phyloP scores from a whole-genome alignment of 2,888 invertebrate genomes.

The Cremastobaeus sp. region DNA sequence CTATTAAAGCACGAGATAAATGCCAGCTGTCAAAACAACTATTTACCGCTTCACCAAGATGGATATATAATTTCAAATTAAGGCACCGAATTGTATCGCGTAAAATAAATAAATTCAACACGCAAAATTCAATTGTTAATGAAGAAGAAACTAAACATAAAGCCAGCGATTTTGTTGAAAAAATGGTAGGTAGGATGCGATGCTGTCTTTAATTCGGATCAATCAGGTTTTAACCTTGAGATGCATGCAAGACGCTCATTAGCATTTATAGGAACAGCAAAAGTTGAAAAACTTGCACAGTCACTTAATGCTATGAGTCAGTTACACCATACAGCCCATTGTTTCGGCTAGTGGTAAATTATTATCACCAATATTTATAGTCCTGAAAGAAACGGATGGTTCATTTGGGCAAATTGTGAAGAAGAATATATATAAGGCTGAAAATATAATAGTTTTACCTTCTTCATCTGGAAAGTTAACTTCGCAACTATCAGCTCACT shows the following conservation, averaged over 20 bases:
- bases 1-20: background rate
- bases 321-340: slow-evolving; percentile 14
- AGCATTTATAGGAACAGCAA: slow-evolving; percentile 12
- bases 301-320: slow-evolving; percentile 17
- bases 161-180: slow-evolving; percentile 10
- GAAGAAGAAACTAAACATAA: slow-evolving; percentile 13
- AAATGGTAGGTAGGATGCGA: no score
- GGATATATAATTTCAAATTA: slow-evolving; percentile 49
- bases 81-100: slow-evolving; percentile 50
- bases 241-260: slow-evolving; percentile 35
- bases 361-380: slow-evolving; percentile 13
- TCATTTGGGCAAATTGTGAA: background rate
- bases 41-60: slow-evolving; percentile 7
- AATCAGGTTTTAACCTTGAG: no score
- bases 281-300: slow-evolving; percentile 16
- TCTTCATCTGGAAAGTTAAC: background rate
- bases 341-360: background rate
- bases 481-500: background rate
- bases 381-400: background rate
- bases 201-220: slow-evolving; percentile 33
- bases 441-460: background rate
- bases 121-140: slow-evolving; percentile 25
- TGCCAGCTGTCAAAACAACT: background rate
- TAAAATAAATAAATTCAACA: slow-evolving; percentile 58
- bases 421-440: background rate